Evolutionary conservation across 2,113 vertebrate genomes (phyloP).

Genomic region (Mesitornis unicolor): DNA sequence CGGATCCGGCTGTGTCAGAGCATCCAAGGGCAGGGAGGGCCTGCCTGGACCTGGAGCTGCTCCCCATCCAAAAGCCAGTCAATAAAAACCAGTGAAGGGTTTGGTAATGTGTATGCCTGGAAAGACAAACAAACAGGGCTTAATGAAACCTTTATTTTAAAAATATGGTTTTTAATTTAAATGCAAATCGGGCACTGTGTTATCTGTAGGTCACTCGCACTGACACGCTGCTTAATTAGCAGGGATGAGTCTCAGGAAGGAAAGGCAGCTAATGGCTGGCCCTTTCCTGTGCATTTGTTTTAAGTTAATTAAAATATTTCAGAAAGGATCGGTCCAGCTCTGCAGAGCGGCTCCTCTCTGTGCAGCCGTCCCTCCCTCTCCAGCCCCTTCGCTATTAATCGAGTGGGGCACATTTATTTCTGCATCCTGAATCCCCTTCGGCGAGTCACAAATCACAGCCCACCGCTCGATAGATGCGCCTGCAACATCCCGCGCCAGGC

Average conservation of each 20-base stretch:
- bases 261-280: slow-evolving; percentile 29
- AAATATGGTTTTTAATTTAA: slow-evolving; percentile 74
- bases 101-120: background rate
- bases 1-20: accelerated
- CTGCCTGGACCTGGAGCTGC: background rate
- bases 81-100: background rate
- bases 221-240: slow-evolving; percentile 59
- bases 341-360: background rate
- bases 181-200: slow-evolving; percentile 42
- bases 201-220: slow-evolving; percentile 53
- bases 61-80: background rate
- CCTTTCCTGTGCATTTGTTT: slow-evolving; percentile 57
- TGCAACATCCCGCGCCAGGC: background rate
- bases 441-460: slow-evolving; percentile 38
- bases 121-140: slow-evolving; percentile 29
- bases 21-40: background rate
- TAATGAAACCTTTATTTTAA: slow-evolving; percentile 58
- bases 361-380: background rate
- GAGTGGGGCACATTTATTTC: slow-evolving; percentile 18
- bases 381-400: slow-evolving; percentile 14
- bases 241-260: slow-evolving; percentile 41
- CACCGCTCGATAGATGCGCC: background rate
- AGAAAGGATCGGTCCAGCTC: background rate
- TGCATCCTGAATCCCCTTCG: background rate
- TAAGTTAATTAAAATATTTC: slow-evolving; percentile 69